phyloP scores from a whole-genome alignment of 1,140 invertebrate genomes.

The Drosophila lini region DNA sequence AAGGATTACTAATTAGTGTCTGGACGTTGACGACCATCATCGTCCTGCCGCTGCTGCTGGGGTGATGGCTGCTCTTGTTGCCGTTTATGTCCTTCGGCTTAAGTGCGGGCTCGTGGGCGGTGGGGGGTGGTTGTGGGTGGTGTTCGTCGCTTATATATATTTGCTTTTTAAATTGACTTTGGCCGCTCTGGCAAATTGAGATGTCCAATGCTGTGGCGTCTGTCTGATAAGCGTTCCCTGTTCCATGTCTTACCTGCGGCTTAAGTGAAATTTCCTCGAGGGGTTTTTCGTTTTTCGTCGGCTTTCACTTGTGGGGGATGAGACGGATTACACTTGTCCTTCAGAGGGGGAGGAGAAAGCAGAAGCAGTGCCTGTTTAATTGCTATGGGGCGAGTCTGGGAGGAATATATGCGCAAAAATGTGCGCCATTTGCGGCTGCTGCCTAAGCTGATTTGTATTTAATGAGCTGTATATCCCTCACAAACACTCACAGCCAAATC shows the following conservation, averaged over 20 bases:
- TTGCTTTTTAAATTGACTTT: constrained; percentile 83
- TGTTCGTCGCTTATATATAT: constrained; percentile 50
- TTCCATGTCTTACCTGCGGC: constrained; percentile 67
- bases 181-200: constrained; percentile 66
- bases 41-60: neutral
- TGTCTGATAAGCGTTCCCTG: constrained; percentile 63
- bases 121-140: neutral
- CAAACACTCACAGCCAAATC: constrained; percentile 14
- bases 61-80: constrained; percentile 36
- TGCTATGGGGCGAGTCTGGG: constrained; percentile 33
- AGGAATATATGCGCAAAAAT: constrained; percentile 9
- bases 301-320: neutral
- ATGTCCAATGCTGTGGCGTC: constrained; percentile 43
- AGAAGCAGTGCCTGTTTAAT: constrained; percentile 60
- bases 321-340: constrained; percentile 27
- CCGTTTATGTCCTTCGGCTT: constrained; percentile 60
- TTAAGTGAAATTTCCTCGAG: constrained; percentile 69
- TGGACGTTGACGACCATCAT: constrained; percentile 70
- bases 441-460: constrained; percentile 80
- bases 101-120: constrained; percentile 41
- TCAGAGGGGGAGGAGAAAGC: neutral
- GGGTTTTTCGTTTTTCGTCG: neutral
- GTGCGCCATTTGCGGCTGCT: constrained; percentile 31
- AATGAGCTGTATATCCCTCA: constrained; percentile 68
- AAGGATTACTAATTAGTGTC: constrained; percentile 83